phyloP scores from a whole-genome alignment of 2,113 vertebrate species.

The Oophaga pumilio region DNA sequence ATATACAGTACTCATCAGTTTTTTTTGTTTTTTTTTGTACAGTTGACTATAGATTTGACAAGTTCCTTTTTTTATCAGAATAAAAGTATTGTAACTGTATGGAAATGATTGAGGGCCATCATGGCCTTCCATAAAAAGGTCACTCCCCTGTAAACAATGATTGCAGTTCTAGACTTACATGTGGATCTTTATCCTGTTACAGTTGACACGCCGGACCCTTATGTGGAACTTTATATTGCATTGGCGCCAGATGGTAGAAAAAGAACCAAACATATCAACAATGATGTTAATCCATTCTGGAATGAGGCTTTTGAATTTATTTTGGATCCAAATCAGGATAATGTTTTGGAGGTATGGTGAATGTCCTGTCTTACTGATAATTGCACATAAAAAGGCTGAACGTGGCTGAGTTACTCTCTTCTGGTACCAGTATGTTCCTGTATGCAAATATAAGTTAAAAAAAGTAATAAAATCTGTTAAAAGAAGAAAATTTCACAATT shows the following conservation, averaged over 20 bases:
- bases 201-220: conserved; percentile 97
- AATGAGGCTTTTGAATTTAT: conserved; percentile 93
- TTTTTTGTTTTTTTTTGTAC: no score
- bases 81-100: neutral
- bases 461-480: no score
- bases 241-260: conserved; percentile 90
- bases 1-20: no score
- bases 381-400: neutral
- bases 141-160: neutral
- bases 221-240: conserved; percentile 91
- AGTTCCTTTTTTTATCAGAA: no score
- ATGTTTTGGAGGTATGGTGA: conserved; percentile 84
- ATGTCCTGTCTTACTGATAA: neutral
- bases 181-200: conserved; percentile 16
- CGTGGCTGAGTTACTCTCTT: neutral
- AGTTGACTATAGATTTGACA: neutral
- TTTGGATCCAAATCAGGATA: conserved; percentile 91
- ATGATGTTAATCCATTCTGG: conserved; percentile 90
- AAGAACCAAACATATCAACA: conserved; percentile 89
- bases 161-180: neutral
- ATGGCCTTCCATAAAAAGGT: neutral
- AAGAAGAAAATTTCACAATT: neutral
- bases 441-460: neutral
- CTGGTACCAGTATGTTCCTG: neutral
- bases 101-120: neutral